These are phyloP conservation scores for Choloepus hoffmanni DNA, from an alignment of 2,113 vertebrate species.

Conservation along the genomic window DNA sequence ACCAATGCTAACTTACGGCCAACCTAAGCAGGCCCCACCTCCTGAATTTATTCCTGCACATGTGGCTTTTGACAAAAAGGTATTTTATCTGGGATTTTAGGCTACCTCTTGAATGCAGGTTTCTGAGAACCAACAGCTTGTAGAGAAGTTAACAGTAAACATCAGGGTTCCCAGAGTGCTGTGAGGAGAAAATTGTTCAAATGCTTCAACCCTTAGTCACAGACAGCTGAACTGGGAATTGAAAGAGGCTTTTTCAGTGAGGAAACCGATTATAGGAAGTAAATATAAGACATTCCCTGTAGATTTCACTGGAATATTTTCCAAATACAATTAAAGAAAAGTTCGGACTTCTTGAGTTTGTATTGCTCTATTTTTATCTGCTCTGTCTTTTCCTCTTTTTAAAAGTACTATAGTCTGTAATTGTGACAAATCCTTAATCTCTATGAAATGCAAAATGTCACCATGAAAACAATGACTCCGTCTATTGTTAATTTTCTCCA, in stretches of 20 bases:
- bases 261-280: conserved; percentile 82
- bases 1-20: conserved; percentile 84
- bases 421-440: conserved; percentile 17
- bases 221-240: conserved; percentile 83
- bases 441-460: neutral
- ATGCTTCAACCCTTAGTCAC: conserved; percentile 85
- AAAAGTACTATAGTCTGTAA: neutral
- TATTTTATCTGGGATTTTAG: conserved; percentile 83
- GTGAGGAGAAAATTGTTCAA: conserved; percentile 79
- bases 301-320: conserved; percentile 74
- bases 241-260: conserved; percentile 83
- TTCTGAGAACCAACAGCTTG: conserved; percentile 58
- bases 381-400: conserved; percentile 1
- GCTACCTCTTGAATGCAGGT: conserved; percentile 52
- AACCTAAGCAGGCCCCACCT: conserved; percentile 74
- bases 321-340: conserved; percentile 71
- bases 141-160: conserved; percentile 78
- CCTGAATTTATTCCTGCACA: conserved; percentile 90
- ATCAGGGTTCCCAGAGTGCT: conserved; percentile 75
- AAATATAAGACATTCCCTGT: conserved; percentile 80
- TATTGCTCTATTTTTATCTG: neutral
- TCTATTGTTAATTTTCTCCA: conserved; percentile 26
- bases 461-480: neutral
- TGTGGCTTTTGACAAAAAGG: conserved; percentile 97
- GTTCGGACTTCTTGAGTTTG: conserved; percentile 64